A percentile compares a stretch with the other conserved stretches of the same genome.
Evolutionary conservation across 1,140 invertebrate genomes (phyloP).

Genomic region (Drosophila mauritiana): DNA sequence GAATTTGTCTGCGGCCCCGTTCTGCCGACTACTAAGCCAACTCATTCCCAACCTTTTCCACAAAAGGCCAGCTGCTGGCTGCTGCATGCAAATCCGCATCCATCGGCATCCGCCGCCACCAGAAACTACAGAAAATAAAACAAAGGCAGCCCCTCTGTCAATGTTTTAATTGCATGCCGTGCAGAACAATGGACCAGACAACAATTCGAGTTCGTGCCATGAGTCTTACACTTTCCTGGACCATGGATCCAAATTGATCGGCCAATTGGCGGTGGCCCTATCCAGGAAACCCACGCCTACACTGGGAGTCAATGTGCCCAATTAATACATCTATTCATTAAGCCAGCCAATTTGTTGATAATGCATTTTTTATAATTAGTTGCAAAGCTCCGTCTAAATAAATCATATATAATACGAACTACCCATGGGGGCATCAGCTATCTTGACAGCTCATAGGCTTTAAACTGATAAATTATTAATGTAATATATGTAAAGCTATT

Average conservation of each 20-base stretch:
- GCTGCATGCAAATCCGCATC: slow-evolving; percentile 67
- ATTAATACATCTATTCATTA: background rate
- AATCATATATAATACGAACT: too few species aligned
- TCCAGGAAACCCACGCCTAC: slow-evolving; percentile 30
- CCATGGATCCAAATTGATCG: slow-evolving; percentile 9
- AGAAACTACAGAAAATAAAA: slow-evolving; percentile 37
- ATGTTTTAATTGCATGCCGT: slow-evolving; percentile 71
- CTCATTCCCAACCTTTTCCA: slow-evolving; percentile 57
- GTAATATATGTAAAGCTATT: too few species aligned
- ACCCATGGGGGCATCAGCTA: too few species aligned
- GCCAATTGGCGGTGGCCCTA: slow-evolving; percentile 12
- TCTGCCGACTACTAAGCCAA: slow-evolving; percentile 33
- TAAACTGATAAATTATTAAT: too few species aligned
- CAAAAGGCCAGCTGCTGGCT: slow-evolving; percentile 69
- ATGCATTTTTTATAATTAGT: background rate
- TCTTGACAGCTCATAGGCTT: too few species aligned
- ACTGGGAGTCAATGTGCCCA: background rate
- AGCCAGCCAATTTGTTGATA: background rate
- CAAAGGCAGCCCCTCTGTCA: slow-evolving; percentile 47
- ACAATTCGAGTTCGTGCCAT: slow-evolving; percentile 55
- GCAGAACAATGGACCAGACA: slow-evolving; percentile 71
- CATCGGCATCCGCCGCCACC: slow-evolving; percentile 33
- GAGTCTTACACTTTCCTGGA: slow-evolving; percentile 44
- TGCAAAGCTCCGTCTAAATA: too few species aligned
- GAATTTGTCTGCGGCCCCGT: slow-evolving; percentile 58